Conservation (phyloP, 2,113 vertebrate genomes). For the Furnarius figulus region DNA sequence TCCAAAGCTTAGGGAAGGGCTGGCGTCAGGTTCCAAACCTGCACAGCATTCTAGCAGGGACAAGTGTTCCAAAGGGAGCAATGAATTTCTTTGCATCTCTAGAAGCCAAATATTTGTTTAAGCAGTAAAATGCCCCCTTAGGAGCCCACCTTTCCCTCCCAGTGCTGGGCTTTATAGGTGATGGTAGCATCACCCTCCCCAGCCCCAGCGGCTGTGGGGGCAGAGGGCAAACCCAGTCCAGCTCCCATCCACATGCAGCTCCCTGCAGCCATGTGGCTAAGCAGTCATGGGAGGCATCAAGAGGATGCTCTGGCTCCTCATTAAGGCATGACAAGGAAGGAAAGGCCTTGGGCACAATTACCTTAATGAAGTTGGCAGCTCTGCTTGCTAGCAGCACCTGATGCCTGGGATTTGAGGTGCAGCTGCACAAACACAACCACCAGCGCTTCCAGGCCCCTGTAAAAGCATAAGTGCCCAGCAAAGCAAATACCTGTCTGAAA, state of each 20-base stretch:
- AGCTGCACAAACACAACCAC: not conserved
- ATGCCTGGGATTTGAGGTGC: not conserved
- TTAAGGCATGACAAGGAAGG: not conserved
- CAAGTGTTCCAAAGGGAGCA: not conserved
- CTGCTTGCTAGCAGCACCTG: not conserved
- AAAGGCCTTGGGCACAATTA: not conserved
- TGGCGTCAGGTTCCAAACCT: not conserved
- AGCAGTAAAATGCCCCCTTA: not conserved
- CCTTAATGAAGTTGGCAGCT: conserved; percentile 1
- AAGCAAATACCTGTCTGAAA: conserved; percentile 29
- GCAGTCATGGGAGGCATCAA: not conserved
- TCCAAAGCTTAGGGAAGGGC: not conserved
- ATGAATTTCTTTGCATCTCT: not conserved
- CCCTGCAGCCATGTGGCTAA: not conserved
- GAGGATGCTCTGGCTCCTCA: not conserved
- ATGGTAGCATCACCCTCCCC: not conserved
- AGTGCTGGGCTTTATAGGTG: not conserved
- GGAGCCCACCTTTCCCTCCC: not conserved
- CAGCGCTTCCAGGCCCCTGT: not conserved
- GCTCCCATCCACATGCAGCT: not conserved
- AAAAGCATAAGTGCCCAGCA: not conserved
- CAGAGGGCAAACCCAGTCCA: not conserved
- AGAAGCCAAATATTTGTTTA: not conserved
- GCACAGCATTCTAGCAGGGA: not conserved
- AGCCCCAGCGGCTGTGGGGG: not conserved